Evolutionary conservation across 2,113 vertebrate genomes (phyloP).

Genomic region (mouse (Mus musculus)): GRCm39 chr9:111932501-111933000

Average conservation of each 20-base stretch:
- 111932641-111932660: not conserved
- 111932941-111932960: not conserved
- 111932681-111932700: not conserved
- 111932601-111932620: not conserved
- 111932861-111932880: not conserved
- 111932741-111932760: not conserved
- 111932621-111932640: not conserved
- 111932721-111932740: not conserved
- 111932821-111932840: not conserved
- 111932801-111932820: not conserved
- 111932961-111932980: not conserved
- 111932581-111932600: constrained; percentile 12
- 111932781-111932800: not conserved
- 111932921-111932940: not conserved
- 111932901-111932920: not conserved
- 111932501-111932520: not conserved
- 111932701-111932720: not conserved
- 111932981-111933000: not conserved
- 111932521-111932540: not conserved
- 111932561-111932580: not conserved
- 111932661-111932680: not conserved
- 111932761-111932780: not conserved
- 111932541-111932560: not conserved
- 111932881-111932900: not conserved
- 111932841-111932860: not conserved